Conservation (phyloP, 2,888 invertebrate genomes). For the Pollenia labialis region DNA sequence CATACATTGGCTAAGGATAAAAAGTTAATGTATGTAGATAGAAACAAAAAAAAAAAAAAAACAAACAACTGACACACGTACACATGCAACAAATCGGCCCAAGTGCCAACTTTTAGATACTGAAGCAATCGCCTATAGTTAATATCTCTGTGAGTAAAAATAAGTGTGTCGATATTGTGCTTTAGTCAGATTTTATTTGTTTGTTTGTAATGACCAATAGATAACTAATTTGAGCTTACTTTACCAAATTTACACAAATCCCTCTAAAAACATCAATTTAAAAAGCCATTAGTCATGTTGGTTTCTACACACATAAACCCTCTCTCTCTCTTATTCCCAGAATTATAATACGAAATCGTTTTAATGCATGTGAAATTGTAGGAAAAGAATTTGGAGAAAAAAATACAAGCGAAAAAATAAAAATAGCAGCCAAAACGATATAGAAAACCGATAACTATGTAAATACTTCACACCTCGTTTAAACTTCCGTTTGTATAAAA, state of each 20-base stretch:
- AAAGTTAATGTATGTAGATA: conserved; percentile 38
- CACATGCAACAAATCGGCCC: neutral
- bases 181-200: conserved; percentile 36
- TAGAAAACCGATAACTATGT: conserved; percentile 63
- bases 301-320: conserved; percentile 31
- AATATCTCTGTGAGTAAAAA: neutral
- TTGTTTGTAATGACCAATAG: conserved; percentile 60
- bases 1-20: neutral
- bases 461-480: conserved; percentile 68
- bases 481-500: conserved; percentile 37
- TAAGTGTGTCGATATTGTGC: conserved; percentile 13
- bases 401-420: neutral
- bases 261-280: conserved; percentile 70
- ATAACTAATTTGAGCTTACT: conserved; percentile 70
- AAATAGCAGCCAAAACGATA: neutral
- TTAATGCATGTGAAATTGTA: conserved; percentile 1
- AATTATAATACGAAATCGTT: conserved; percentile 15
- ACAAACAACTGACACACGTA: neutral
- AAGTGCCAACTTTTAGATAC: neutral
- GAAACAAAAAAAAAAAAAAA: no score
- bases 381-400: conserved; percentile 17
- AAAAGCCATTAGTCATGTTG: conserved; percentile 72
- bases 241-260: conserved; percentile 71
- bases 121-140: neutral
- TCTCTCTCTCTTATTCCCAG: neutral